Base-by-base conservation (phyloP, 2,797 vertebrate species). In the Thunnus albacares region DNA sequence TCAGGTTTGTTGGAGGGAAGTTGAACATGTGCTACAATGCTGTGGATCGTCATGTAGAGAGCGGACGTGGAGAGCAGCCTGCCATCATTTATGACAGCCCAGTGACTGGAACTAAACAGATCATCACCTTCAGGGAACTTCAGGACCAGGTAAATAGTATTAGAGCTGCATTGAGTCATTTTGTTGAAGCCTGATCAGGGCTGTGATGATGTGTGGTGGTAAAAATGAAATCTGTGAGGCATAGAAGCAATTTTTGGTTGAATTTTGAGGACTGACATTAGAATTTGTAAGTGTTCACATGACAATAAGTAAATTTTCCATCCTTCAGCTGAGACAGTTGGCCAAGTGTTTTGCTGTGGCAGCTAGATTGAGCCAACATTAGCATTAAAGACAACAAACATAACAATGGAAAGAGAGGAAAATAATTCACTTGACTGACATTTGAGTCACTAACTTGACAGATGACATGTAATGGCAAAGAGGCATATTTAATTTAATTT, bases 51-150 rank as follows among this genome's bases (percentile, higher is more conserved):
- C 98, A 99, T 7, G 96, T 99, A 67, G 96, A 97, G 87, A 95
- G 90, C 15, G 97, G 97, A 53, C 93, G 90, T 65, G 97, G 97
- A 64, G 95, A 97, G 73, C 97, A 98, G 88, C 86, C 93, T 33
- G 98, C 98, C 57, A 94, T 99, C 89, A 96, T 99, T 78, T 94
- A 98, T 33, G 98, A 99, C 91, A 99, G 98, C 86, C 97, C 98
- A 4, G 97, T 99, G 84, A 98, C 97, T n/a, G 93, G 94, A 49
- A 96, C 93, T 18, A 97, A 98, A 89, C 94, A 94, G 84, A 85
- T 92, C 66, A 94, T 98, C 92, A 97, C 96, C 1, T 99, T 97
- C 83, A 96, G 94, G 65, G 95, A 98, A 71, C 93, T 98, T 60
- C 93, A 97, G 87, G 93, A 97, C 45, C 96, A 99, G 97, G 98